phyloP scores from a whole-genome alignment of 2,113 vertebrate genomes.

The Trochalopteron elliotii region DNA sequence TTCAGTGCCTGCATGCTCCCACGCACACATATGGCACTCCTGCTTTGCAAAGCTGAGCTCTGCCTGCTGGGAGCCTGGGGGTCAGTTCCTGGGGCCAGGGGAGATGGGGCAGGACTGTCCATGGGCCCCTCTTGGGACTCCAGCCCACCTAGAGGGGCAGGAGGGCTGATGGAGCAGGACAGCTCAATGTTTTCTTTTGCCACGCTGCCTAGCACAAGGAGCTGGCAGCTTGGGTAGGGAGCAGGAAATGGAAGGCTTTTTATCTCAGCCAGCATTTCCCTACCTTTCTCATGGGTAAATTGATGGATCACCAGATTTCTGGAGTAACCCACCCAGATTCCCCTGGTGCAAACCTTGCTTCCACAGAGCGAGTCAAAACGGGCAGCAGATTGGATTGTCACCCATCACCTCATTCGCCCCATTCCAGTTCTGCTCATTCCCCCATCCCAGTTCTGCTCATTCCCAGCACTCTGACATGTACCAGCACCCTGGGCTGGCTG shows the following conservation, averaged over 20 bases:
- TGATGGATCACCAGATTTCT: neutral
- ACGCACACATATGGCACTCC: neutral
- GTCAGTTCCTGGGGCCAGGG: neutral
- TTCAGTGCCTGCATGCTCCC: neutral
- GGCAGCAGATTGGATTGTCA: accelerated
- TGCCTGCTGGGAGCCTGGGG: neutral
- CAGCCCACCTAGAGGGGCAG: neutral
- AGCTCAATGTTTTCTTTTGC: accelerated
- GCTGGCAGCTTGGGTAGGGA: neutral
- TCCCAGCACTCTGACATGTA: neutral
- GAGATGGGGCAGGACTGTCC: neutral
- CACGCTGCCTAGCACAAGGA: neutral
- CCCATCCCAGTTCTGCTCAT: neutral
- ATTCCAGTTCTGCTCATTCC: no score
- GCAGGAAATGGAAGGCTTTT: neutral
- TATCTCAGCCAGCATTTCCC: neutral
- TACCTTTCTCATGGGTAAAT: neutral
- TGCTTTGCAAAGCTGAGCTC: neutral
- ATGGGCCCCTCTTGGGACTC: neutral
- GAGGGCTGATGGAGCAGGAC: neutral
- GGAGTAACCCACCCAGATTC: neutral
- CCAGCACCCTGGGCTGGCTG: neutral
- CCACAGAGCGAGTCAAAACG: accelerated
- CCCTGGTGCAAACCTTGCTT: neutral
- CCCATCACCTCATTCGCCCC: neutral